These are phyloP conservation scores for Gavia stellata DNA, from an alignment of 2,113 vertebrate genomes.

Conservation along the genomic window DNA sequence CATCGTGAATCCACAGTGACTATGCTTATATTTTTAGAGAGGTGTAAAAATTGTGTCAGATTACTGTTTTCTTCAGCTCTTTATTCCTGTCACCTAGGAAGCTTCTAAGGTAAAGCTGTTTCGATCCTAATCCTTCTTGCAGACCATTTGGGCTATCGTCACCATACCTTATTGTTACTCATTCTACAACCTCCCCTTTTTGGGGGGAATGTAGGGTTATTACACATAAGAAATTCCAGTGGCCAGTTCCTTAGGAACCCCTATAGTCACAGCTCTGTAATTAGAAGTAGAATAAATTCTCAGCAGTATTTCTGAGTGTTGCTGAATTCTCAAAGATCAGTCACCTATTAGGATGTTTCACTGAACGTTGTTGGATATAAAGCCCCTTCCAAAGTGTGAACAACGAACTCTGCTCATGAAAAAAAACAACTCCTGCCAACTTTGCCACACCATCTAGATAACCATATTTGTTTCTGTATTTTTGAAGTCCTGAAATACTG, in stretches of 20 bases:
- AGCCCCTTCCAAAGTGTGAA: background rate
- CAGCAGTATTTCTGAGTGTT: background rate
- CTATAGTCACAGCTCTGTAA: background rate
- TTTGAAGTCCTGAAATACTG: background rate
- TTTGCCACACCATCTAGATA: background rate
- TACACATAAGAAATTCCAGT: background rate
- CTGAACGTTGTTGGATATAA: background rate
- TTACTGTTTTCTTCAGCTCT: background rate
- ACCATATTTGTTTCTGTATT: background rate
- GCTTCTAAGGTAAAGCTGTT: background rate
- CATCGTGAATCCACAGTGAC: background rate
- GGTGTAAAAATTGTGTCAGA: background rate
- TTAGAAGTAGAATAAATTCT: background rate
- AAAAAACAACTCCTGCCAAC: background rate
- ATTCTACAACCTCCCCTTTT: background rate
- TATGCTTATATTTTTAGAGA: background rate
- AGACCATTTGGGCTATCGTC: background rate
- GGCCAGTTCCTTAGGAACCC: background rate
- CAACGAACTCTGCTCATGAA: background rate
- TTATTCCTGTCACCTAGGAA: background rate
- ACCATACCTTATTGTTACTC: background rate
- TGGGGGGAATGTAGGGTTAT: fast-evolving
- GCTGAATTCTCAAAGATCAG: background rate
- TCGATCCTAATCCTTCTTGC: background rate
- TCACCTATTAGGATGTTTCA: background rate